phyloP scores from a whole-genome alignment of 2,797 vertebrate genomes.

The Scolopax rusticola region DNA sequence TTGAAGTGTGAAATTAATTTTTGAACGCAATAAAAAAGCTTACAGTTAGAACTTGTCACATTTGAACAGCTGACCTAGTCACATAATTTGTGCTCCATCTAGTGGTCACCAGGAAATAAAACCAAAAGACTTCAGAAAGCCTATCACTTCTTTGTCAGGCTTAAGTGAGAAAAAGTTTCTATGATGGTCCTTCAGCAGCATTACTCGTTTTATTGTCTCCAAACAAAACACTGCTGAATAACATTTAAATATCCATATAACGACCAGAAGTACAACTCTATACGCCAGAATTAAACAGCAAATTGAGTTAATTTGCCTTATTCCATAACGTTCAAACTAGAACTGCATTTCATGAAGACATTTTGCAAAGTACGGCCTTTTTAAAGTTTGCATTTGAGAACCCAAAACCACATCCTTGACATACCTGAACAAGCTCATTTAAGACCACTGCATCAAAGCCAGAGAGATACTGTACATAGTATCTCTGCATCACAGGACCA shows the following conservation, averaged over 20 bases:
- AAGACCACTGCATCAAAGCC: slow-evolving; percentile 98
- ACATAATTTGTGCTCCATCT: slow-evolving; percentile 76
- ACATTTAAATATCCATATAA: background rate
- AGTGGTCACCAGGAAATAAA: slow-evolving; percentile 65
- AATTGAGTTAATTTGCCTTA: background rate
- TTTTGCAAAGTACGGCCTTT: background rate
- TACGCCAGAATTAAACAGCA: background rate
- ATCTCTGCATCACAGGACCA: slow-evolving; percentile 97
- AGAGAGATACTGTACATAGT: slow-evolving; percentile 97
- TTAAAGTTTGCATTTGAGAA: background rate
- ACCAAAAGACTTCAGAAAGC: background rate
- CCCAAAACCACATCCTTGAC: background rate
- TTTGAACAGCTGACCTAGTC: background rate
- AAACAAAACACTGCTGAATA: background rate
- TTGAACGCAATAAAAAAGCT: background rate
- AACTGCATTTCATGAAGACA: background rate
- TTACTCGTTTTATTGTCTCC: background rate
- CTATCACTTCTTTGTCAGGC: accelerated
- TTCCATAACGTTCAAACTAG: accelerated
- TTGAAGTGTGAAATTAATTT: background rate
- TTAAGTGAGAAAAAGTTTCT: background rate
- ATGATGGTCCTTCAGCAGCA: background rate
- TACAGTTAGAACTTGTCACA: background rate
- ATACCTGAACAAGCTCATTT: slow-evolving; percentile 97
- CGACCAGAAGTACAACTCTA: background rate